phyloP scores from a whole-genome alignment of 2,113 vertebrate species.

The Pseudorectes ferrugineus region DNA sequence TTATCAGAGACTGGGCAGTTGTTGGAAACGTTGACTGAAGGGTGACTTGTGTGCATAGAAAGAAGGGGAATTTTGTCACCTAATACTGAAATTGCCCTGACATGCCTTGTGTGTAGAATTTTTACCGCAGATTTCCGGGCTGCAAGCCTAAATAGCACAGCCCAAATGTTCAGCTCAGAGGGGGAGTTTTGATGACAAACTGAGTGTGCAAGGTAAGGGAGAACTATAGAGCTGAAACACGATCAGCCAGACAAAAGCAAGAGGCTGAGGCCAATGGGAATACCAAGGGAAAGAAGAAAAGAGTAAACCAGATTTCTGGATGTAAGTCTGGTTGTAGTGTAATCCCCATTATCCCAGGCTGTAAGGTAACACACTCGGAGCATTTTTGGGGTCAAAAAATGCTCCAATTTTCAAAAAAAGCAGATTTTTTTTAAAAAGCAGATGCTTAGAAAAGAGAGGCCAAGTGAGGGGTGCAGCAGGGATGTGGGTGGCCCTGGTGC shows the following conservation, averaged over 20 bases:
- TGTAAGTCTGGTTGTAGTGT: background rate
- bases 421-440: background rate
- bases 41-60: background rate
- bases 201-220: background rate
- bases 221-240: background rate
- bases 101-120: background rate
- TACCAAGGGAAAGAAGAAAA: background rate
- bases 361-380: background rate
- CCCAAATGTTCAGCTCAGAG: background rate
- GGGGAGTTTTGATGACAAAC: background rate
- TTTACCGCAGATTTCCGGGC: background rate
- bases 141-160: background rate
- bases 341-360: background rate
- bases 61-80: background rate
- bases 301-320: background rate
- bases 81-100: constrained; percentile 17
- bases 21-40: background rate
- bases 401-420: rapidly evolving
- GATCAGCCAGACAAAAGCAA: background rate
- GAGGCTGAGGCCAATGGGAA: background rate
- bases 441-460: background rate
- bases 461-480: background rate
- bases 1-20: background rate
- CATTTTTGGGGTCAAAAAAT: background rate
- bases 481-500: background rate